Evolutionary conservation across 2,888 invertebrate genomes (phyloP).

Genomic region (Epicampocera succincta): DNA sequence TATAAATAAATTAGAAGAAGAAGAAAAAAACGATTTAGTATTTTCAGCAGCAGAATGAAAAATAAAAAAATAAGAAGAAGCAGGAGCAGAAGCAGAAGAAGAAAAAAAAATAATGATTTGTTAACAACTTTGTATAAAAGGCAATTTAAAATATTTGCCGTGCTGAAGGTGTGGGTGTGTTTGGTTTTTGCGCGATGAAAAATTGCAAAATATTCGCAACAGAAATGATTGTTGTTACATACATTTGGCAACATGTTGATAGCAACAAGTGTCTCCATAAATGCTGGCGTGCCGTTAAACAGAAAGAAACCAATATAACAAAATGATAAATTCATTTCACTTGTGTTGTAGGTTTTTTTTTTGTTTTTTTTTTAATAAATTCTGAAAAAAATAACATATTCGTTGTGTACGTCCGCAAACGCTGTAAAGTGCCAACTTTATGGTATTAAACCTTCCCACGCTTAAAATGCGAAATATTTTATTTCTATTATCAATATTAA

Average conservation of each 20-base stretch:
- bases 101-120: neutral
- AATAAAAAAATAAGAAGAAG: neutral
- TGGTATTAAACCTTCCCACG: constrained; percentile 48
- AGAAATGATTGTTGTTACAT: constrained; percentile 11
- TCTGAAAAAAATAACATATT: constrained; percentile 3
- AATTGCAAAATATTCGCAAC: constrained; percentile 3
- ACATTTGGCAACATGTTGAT: constrained; percentile 56
- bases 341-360: neutral
- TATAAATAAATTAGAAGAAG: constrained; percentile 58
- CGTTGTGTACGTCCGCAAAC: neutral
- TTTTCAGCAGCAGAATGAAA: constrained; percentile 25
- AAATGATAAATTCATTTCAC: constrained; percentile 50
- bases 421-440: neutral
- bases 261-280: constrained; percentile 57
- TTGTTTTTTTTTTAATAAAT: constrained; percentile 9
- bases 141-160: constrained; percentile 34
- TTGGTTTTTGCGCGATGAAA: neutral
- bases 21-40: no score
- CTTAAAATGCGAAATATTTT: constrained; percentile 38
- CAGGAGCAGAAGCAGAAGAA: no score
- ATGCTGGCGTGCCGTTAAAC: constrained; percentile 51
- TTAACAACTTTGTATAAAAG: constrained; percentile 41
- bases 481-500: constrained; percentile 33
- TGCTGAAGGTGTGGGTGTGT: constrained; percentile 45
- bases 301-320: neutral